phyloP scores from a whole-genome alignment of 2,888 invertebrate genomes.

The Arrhopalites spinosus region DNA sequence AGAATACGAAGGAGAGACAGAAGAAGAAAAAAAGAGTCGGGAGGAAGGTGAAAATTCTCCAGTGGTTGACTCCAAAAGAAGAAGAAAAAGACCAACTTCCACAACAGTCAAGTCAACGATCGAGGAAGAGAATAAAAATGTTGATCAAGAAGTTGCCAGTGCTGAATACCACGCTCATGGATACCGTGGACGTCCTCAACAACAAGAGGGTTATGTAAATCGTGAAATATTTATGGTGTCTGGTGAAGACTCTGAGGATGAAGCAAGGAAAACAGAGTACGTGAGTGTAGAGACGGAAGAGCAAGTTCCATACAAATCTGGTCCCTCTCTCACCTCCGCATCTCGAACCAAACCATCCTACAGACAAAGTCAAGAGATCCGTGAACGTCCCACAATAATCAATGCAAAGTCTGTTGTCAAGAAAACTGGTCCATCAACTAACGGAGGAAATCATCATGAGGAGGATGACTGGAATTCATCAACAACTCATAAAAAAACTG shows the following conservation, averaged over 20 bases:
- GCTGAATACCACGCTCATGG: constrained; percentile 11
- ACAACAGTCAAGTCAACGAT: background rate
- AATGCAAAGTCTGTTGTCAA: constrained; percentile 33
- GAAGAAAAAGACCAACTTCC: background rate
- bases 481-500: constrained; percentile 34
- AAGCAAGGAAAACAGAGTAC: background rate
- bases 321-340: too few relatives aligned
- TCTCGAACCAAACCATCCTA: background rate
- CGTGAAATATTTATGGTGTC: background rate
- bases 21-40: constrained; percentile 7
- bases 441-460: background rate
- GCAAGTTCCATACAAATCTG: background rate
- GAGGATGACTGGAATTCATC: constrained; percentile 10
- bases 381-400: constrained; percentile 19
- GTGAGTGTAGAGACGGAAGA: background rate
- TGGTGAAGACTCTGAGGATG: constrained; percentile 13
- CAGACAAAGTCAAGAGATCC: too few relatives aligned
- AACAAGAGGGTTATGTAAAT: constrained; percentile 9
- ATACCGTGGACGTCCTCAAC: background rate
- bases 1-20: constrained; percentile 8
- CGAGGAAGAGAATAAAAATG: background rate
- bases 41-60: background rate
- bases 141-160: constrained; percentile 21
- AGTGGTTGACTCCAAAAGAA: background rate
- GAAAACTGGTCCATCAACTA: constrained; percentile 20